Base-by-base conservation (phyloP, 2,113 vertebrate genomes). In the Mellivora capensis region DNA sequence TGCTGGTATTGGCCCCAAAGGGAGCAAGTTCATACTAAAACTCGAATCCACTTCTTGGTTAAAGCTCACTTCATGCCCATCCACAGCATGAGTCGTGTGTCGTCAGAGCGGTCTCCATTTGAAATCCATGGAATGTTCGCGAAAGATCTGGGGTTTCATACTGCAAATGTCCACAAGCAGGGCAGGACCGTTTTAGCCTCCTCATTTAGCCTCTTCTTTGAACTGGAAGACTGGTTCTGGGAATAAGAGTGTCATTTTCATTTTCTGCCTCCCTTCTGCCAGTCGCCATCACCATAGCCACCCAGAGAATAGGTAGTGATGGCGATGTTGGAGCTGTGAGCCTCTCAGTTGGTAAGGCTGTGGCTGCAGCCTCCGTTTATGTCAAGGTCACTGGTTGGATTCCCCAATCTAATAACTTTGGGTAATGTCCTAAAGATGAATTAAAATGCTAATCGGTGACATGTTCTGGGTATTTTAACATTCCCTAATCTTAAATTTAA, bases 401-500 rank as follows among this genome's bases (percentile, higher is more conserved):
- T 59, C 25, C 62, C 93, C 72, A 87, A 69, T 95, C 80, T 94
- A 82, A 91, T 96, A 95, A 97, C 8, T 2, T 96, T 91, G 97
- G 74, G 59, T 98, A 98, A 88, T 93, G 67, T 97, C 72, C 67
- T 97, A 92, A 97, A 96, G 76, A 93, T 92, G 96, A 98, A 96
- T 98, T 98, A 83, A 98, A 98, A 97, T 93, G 93, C 89, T 95
- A 90, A 91, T 93, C 80, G 52, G 72, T 89, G 98, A 82, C 81
- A 67, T 94, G 81, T 91, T 98, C 94, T 91, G 9, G 69, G 62
- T 98, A 94, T 98, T 98, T 98, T 97, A 97, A 93, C 95, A 95
- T 91, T 94, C 87, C 94, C 95, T 94, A 79, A 96, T 97, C 97
- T 98, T 18, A 77, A 98, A 98, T 98, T 98, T 97, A 98, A 98